These are phyloP conservation scores for Drosophila merina DNA, from an alignment of 2,888 invertebrate genomes.

Conservation along the genomic window DNA sequence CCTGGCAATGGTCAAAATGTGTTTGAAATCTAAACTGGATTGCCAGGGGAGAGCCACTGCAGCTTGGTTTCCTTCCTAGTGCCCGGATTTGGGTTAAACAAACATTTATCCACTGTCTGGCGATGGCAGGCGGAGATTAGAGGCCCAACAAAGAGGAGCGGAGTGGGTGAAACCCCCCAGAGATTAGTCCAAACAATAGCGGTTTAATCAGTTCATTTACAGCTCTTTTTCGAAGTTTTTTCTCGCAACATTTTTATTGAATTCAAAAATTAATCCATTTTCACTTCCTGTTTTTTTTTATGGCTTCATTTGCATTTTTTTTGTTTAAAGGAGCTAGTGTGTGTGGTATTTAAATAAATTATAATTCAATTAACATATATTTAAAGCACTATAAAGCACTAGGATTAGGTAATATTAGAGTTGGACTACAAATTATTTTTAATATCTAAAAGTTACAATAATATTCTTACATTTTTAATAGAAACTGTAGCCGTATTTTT, in stretches of 20 bases:
- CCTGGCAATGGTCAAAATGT: conserved; percentile 55
- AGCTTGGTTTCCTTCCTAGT: conserved; percentile 72
- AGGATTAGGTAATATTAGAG: not conserved
- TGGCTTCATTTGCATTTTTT: not conserved
- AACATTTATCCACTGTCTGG: conserved; percentile 54
- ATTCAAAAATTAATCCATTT: conserved; percentile 4
- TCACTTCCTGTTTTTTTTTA: not conserved
- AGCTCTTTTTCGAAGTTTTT: conserved; percentile 2
- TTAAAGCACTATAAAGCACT: not conserved
- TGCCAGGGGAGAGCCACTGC: conserved; percentile 49
- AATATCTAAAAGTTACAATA: not conserved
- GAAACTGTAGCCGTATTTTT: no score
- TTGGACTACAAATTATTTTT: not conserved
- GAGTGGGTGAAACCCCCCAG: conserved; percentile 23
- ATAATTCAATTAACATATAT: not conserved
- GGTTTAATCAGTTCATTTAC: conserved; percentile 23
- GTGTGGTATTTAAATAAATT: not conserved
- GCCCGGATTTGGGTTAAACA: conserved; percentile 71
- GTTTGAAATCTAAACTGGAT: conserved; percentile 71
- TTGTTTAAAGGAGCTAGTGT: not conserved
- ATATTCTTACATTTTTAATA: no score
- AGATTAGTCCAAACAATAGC: conserved; percentile 17
- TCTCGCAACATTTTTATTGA: not conserved
- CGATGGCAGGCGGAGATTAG: conserved; percentile 7
- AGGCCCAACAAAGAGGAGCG: not conserved